A percentile compares a stretch with the other conserved stretches of the same genome.
phyloP scores from a whole-genome alignment of 1,140 invertebrate species.

The Nephotettix cincticeps region DNA sequence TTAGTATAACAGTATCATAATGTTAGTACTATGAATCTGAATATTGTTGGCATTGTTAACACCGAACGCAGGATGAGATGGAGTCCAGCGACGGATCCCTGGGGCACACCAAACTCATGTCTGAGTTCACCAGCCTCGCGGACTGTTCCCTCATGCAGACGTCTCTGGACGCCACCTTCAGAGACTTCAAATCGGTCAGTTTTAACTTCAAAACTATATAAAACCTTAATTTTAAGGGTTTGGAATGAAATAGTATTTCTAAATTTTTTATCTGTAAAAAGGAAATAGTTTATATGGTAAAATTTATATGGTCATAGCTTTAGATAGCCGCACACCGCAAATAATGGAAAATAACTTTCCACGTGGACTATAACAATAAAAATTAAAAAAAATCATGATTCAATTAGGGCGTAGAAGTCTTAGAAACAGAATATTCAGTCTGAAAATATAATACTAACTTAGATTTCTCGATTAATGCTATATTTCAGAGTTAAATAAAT shows the following conservation, averaged over 20 bases:
- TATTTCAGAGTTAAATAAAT: too few relatives aligned
- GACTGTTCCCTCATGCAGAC: not conserved
- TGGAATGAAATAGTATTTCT: not conserved
- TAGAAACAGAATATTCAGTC: too few relatives aligned
- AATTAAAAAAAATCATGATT: too few relatives aligned
- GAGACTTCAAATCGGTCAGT: conserved; percentile 14
- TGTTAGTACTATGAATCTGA: too few relatives aligned
- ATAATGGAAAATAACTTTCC: too few relatives aligned
- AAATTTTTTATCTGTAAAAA: not conserved
- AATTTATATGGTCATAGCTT: not conserved
- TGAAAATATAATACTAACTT: too few relatives aligned
- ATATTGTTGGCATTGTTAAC: too few relatives aligned
- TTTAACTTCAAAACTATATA: not conserved
- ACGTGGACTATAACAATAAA: too few relatives aligned
- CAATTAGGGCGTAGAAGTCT: too few relatives aligned
- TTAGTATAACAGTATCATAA: too few relatives aligned
- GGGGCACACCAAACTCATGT: not conserved
- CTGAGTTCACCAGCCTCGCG: not conserved
- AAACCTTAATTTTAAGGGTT: not conserved
- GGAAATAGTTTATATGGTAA: not conserved
- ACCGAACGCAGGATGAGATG: not conserved
- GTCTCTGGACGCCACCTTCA: not conserved
- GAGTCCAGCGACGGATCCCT: not conserved
- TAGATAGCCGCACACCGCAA: not conserved
- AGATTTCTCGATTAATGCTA: too few relatives aligned